Percentiles rank a stretch among this genome's conserved stretches.
These are phyloP conservation scores for Acestrorhynchus altus DNA, from an alignment of 2,797 vertebrate species.

Conservation along the genomic window DNA sequence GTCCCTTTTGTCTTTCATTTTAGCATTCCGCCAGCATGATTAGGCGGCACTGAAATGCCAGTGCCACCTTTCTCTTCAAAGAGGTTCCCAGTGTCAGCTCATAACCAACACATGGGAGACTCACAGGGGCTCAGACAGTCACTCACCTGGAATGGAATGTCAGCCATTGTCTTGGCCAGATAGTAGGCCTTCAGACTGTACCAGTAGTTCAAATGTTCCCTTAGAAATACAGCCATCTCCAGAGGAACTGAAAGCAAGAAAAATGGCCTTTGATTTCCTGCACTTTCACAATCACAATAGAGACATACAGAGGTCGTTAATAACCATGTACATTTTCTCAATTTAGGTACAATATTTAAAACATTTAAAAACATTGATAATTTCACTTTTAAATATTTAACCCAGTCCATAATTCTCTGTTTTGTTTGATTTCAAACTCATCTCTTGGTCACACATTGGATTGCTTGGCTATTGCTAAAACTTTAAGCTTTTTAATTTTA, in stretches of 20 bases:
- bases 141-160: conserved; percentile 94
- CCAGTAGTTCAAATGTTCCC: conserved; percentile 98
- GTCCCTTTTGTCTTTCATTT: neutral
- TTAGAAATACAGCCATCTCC: conserved; percentile 94
- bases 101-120: neutral
- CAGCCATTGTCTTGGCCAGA: conserved; percentile 95
- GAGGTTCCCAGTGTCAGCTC: conserved; percentile 30
- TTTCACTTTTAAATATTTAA: too few species aligned
- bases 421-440: too few species aligned
- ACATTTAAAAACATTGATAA: neutral
- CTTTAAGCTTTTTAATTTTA: too few species aligned
- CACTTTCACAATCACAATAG: conserved; percentile 6
- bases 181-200: conserved; percentile 97
- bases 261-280: conserved; percentile 1
- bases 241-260: conserved; percentile 84
- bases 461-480: too few species aligned
- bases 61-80: conserved; percentile 17
- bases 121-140: conserved; percentile 12
- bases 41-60: conserved; percentile 8
- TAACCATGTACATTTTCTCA: neutral
- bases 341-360: too few species aligned
- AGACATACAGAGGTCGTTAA: neutral
- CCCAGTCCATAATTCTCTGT: too few species aligned
- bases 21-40: neutral
- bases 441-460: too few species aligned